Percentiles rank a stretch among this genome's conserved stretches.
phyloP scores from a whole-genome alignment of 1,140 invertebrate species.

The Lepidurus apus region DNA sequence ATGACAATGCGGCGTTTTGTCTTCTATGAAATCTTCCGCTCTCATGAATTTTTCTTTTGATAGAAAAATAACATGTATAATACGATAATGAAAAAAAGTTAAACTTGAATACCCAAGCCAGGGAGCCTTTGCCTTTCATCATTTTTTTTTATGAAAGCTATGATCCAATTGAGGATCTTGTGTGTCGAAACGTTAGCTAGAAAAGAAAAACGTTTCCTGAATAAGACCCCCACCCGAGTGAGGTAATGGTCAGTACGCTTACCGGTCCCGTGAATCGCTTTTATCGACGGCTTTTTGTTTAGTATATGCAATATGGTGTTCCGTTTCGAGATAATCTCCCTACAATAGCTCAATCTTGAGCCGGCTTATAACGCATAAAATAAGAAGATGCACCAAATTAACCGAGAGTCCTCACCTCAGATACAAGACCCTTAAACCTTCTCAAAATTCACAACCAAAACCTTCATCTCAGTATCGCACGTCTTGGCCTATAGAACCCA shows the following conservation, averaged over 20 bases:
- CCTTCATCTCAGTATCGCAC: no score
- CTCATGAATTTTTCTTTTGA: neutral
- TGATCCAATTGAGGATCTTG: neutral
- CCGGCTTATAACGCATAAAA: no score
- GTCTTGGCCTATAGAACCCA: no score
- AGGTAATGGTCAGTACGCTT: neutral
- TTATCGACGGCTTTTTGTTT: neutral
- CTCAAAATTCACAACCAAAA: no score
- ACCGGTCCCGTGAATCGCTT: neutral
- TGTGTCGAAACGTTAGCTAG: neutral
- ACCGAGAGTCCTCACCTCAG: no score
- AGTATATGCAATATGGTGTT: no score
- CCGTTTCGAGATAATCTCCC: no score
- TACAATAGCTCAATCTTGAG: no score
- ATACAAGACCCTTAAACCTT: no score
- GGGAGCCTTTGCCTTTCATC: neutral
- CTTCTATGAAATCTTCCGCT: conserved; percentile 3
- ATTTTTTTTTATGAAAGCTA: neutral
- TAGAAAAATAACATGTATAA: neutral
- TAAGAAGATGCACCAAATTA: no score
- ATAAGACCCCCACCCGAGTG: neutral
- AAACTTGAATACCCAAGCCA: neutral
- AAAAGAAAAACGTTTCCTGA: neutral
- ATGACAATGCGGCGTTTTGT: neutral
- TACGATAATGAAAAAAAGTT: neutral